Percentiles rank a stretch among this genome's conserved stretches.
These are phyloP conservation scores for Pseudopodoces humilis DNA, from an alignment of 2,113 vertebrate species.

Conservation along the genomic window DNA sequence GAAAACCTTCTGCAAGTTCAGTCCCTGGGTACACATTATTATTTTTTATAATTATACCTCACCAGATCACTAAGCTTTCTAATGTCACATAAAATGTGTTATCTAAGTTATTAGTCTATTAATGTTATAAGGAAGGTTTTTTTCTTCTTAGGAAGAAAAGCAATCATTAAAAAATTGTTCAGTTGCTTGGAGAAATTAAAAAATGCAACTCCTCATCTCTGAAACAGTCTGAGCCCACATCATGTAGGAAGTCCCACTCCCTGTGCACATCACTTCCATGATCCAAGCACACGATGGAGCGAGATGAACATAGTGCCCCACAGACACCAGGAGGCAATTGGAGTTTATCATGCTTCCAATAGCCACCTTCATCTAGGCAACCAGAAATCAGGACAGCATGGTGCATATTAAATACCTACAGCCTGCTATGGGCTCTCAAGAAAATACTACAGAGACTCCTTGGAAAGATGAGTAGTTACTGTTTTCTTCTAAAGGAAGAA, in stretches of 20 bases:
- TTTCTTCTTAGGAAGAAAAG: constrained; percentile 1
- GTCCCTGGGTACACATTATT: constrained; percentile 27
- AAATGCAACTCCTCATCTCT: background rate
- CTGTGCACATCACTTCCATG: background rate
- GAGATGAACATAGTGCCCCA: background rate
- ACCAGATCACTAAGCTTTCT: constrained; percentile 32
- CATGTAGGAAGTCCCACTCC: background rate
- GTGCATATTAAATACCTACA: background rate
- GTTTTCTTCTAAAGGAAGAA: background rate
- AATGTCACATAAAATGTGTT: background rate
- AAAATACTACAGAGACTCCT: background rate
- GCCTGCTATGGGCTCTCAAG: background rate
- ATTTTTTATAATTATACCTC: constrained; percentile 50
- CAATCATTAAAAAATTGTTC: background rate
- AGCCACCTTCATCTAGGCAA: background rate
- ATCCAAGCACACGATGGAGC: background rate
- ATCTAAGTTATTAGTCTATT: background rate
- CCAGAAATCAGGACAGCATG: background rate
- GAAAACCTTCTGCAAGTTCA: constrained; percentile 28
- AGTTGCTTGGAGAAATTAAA: background rate
- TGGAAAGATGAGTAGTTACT: background rate
- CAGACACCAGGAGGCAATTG: background rate
- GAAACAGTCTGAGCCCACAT: background rate
- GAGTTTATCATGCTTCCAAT: background rate
- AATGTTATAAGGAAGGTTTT: background rate